Conservation (phyloP, 2,888 invertebrate species). For the Scaptomyza caliginosa region DNA sequence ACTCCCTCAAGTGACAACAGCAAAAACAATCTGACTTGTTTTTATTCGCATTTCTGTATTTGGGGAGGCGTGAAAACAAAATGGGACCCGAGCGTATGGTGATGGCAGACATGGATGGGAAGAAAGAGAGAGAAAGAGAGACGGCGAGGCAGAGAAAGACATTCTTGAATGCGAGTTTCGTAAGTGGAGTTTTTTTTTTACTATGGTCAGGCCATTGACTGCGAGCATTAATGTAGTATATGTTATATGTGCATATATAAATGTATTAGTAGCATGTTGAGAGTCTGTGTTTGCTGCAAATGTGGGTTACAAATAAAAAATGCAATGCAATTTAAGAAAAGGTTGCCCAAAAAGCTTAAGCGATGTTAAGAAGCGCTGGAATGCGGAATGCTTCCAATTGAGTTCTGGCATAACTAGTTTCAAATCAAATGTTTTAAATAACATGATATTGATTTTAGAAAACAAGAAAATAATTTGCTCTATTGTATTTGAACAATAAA, state of each 20-base stretch:
- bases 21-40: slow-evolving; percentile 1
- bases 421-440: background rate
- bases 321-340: slow-evolving; percentile 24
- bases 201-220: slow-evolving; percentile 52
- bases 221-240: slow-evolving; percentile 20
- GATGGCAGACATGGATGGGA: slow-evolving; percentile 6
- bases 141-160: background rate
- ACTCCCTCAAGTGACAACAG: background rate
- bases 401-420: background rate
- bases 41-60: slow-evolving; percentile 40
- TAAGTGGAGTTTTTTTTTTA: slow-evolving; percentile 51
- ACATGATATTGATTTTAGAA: background rate
- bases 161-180: slow-evolving; percentile 34
- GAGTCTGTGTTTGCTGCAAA: slow-evolving; percentile 6
- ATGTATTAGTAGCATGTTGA: slow-evolving; percentile 15
- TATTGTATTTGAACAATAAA: slow-evolving; percentile 5
- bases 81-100: slow-evolving; percentile 2
- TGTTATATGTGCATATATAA: slow-evolving; percentile 18
- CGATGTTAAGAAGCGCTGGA: slow-evolving; percentile 2
- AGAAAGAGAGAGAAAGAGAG: too few species aligned
- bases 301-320: slow-evolving; percentile 36
- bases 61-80: slow-evolving; percentile 61
- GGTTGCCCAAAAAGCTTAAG: slow-evolving; percentile 19
- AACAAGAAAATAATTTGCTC: slow-evolving; percentile 2
- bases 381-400: background rate